A percentile compares a stretch with the other conserved stretches of the same genome.
Evolutionary conservation across 2,113 vertebrate genomes (phyloP).

Genomic region (Gadus macrocephalus): DNA sequence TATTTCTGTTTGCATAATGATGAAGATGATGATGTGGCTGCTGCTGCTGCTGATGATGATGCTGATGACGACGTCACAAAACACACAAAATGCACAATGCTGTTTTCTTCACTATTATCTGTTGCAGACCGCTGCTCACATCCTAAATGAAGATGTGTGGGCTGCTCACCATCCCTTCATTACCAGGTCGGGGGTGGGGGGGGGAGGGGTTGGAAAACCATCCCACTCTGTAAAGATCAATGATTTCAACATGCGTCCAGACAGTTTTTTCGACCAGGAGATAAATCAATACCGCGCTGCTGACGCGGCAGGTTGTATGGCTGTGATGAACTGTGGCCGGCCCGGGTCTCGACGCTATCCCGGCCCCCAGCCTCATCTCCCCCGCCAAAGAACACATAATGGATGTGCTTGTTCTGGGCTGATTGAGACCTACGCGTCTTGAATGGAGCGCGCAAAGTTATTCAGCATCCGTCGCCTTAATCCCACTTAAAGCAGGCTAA

Average conservation of each 20-base stretch:
- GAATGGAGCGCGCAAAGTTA: constrained; percentile 40
- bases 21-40: too few species aligned
- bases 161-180: too few species aligned
- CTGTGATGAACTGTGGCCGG: constrained; percentile 29
- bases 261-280: constrained; percentile 7
- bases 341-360: too few species aligned
- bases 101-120: too few species aligned
- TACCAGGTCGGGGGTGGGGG: too few species aligned
- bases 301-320: constrained; percentile 29
- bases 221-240: constrained; percentile 46
- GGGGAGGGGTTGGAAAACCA: constrained; percentile 9
- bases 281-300: constrained; percentile 35
- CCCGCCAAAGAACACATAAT: constrained; percentile 25
- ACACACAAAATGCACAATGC: too few species aligned
- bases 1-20: too few species aligned
- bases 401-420: constrained; percentile 33
- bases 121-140: too few species aligned
- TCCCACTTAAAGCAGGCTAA: constrained; percentile 55
- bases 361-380: constrained; percentile 32
- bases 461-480: constrained; percentile 52
- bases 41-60: too few species aligned
- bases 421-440: constrained; percentile 41
- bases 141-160: too few species aligned
- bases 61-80: too few species aligned
- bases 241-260: constrained; percentile 33